Base-by-base conservation (phyloP, 2,888 invertebrate species). In the Aleiodes alternator region DNA sequence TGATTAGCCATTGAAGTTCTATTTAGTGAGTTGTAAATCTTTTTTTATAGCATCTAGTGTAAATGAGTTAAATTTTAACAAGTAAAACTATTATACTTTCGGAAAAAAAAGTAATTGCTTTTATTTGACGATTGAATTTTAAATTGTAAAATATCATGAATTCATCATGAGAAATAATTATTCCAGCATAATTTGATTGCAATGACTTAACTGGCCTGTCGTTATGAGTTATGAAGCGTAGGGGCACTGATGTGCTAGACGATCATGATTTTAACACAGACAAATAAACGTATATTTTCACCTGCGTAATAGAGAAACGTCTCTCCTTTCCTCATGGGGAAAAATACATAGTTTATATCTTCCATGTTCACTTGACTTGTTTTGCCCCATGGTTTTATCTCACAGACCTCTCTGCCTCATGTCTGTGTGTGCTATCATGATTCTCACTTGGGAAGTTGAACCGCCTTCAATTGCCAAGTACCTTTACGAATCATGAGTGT, bases 211-310 rank as follows among this genome's bases (percentile, higher is more conserved):
- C 68, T 68, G 53, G 51, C n/a, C 9, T 68, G 68, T 68, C 34
- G 31, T 68, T 53, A 68, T 68, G 51, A 68, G 68, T 68, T 68
- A 68, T 51, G 29, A 68, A 31, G 68, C 51, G 68, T 68, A 51
- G 68, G 51, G 53, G 51, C 68, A 50, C 50, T 68, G 68, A 68
- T 68, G 81, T 75, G 75, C 81, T 76, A 71, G 79, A 76, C 78
- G 73, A 81, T 80, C 79, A 78, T 81, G 79, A 81, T 80, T 80
- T 43, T 79, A 76, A 79, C 76, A 66, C 76, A 78, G 77, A 78
- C 73, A 43, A 43, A 43, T 43, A 43, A 43, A 43, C 43, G 9
- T 11, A 43, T 43, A 43, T 43, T 43, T 43, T 43, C 79, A 78
- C 69, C 77, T 77, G 77, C 78, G 74, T 76, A 74, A 76, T 76